Percentiles rank a stretch among this genome's conserved stretches.
Conservation (phyloP, 2,113 vertebrate genomes). For the Cygnus atratus region DNA sequence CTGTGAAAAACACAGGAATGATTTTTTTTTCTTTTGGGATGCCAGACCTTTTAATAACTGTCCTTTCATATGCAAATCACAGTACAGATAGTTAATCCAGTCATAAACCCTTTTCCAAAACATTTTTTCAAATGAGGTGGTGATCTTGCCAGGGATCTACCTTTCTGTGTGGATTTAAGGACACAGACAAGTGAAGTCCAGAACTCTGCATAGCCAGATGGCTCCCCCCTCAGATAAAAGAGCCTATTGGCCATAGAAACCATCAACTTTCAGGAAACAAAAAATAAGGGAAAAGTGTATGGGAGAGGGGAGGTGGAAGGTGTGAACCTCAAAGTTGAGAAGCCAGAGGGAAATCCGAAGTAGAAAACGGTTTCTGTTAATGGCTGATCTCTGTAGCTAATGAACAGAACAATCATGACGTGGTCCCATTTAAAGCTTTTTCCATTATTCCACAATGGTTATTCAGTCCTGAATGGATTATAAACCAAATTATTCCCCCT, state of each 20-base stretch:
- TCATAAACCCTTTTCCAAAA: not conserved
- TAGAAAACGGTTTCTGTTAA: not conserved
- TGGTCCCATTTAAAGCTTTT: not conserved
- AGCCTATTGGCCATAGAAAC: not conserved
- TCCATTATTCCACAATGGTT: not conserved
- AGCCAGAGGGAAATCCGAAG: not conserved
- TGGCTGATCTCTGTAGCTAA: not conserved
- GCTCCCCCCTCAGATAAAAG: not conserved
- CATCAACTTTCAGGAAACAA: not conserved
- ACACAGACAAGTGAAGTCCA: not conserved
- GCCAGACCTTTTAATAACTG: not conserved
- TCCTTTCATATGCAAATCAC: not conserved
- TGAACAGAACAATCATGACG: not conserved
- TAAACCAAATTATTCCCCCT: not conserved
- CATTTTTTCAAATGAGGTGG: not conserved
- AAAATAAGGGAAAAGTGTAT: not conserved
- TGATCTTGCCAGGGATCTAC: not conserved
- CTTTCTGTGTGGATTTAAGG: not conserved
- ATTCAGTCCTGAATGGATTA: not conserved
- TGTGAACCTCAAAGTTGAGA: not conserved
- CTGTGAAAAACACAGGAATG: not conserved
- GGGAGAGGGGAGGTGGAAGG: not conserved
- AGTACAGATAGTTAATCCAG: not conserved
- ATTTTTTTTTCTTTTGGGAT: not conserved
- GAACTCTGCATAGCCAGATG: not conserved